Evolutionary conservation across 1,140 invertebrate genomes (phyloP), one percentile per base, ranked within the genome.

Genomic region (Drosophila miranda): DNA sequence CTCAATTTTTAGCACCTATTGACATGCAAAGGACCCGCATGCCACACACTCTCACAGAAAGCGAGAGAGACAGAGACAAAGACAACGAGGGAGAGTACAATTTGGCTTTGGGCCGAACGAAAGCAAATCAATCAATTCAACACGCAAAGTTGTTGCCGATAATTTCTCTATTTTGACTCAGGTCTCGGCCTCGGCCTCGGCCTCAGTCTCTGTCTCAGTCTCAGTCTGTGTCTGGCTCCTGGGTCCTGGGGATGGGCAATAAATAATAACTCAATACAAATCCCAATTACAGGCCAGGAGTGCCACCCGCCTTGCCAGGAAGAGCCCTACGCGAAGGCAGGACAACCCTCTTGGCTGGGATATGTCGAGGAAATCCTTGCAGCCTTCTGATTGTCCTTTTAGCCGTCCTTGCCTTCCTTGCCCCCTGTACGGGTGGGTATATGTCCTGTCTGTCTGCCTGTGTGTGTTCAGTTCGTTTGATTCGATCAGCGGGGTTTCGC

Each of bases 211-310:
- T 1, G 30, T 34, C 30, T 34, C 19, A 19, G 11, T 5, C 23
- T 26, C 23, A 5, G 34, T 5, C 34, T 13, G 34, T 38, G 34
- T 38, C 34, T 38, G 34, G 11, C 11, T 38, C 14, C 57, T 41
- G 34, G 19, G 38, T 42, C 44, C 11, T 34, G n/a, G 38, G 30
- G 45, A 62, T 66, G 70, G 75, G 73, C 83, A 82, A 89, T 86
- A 89, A 84, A 89, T 89, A 89, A 89, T 89, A 89, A 84, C 86
- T 89, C 86, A 89, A 89, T 89, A 89, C 80, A 86, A 89, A 89
- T 89, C 86, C 86, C 71, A 89, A 89, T 89, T 89, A 89, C 78
- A 58, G 74, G 58, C 71, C 66, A 38, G 34, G 74, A 86, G 78
- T 81, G 80, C 86, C 86, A 89, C 86, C 86, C 86, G 80, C 77